phyloP scores from a whole-genome alignment of 1,140 invertebrate genomes.

The Drosophila sturtevanti region DNA sequence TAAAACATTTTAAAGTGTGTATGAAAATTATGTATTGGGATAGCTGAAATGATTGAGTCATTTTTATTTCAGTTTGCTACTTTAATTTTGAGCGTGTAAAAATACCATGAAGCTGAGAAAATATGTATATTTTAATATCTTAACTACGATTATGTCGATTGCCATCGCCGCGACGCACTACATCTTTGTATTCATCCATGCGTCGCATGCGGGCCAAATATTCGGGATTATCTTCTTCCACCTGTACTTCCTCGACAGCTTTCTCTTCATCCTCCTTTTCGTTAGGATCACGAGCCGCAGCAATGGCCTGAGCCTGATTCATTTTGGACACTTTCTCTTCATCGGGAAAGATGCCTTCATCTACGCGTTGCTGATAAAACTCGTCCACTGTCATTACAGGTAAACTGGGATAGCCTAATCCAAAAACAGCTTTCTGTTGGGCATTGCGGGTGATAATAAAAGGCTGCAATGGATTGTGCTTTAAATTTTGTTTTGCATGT shows the following conservation, averaged over 20 bases:
- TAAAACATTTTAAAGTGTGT: too few species aligned
- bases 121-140: constrained; percentile 27
- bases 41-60: too few species aligned
- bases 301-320: constrained; percentile 71
- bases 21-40: too few species aligned
- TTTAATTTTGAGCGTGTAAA: background rate
- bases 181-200: constrained; percentile 97
- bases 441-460: constrained; percentile 96
- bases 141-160: constrained; percentile 94
- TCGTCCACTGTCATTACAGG: constrained; percentile 96
- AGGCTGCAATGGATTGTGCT: constrained; percentile 88
- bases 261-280: constrained; percentile 86
- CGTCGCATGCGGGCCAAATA: constrained; percentile 86
- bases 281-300: constrained; percentile 84
- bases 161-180: constrained; percentile 93
- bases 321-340: constrained; percentile 73
- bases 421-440: constrained; percentile 96
- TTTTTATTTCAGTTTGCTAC: too few species aligned
- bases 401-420: constrained; percentile 96
- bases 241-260: constrained; percentile 85
- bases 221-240: constrained; percentile 90
- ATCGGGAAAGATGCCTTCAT: constrained; percentile 88
- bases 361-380: constrained; percentile 95
- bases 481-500: constrained; percentile 40
- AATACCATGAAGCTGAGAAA: constrained; percentile 14